Percentiles rank a stretch among this genome's conserved stretches.
These are phyloP conservation scores for Meloidogyne hapla DNA, from an alignment of 1,140 invertebrate species.

Conservation along the genomic window DNA sequence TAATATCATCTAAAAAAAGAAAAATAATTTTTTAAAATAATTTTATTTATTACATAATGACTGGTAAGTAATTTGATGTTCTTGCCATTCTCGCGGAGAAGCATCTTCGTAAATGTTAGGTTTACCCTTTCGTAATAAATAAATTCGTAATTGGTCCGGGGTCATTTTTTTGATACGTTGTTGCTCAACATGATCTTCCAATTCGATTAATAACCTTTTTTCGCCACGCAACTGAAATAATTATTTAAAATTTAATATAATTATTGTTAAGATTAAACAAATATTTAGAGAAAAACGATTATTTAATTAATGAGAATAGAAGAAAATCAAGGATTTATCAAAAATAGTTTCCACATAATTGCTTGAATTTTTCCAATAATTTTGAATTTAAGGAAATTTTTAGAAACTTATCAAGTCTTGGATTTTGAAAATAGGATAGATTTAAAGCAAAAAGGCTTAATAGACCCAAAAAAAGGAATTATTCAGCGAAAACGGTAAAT, in stretches of 20 bases:
- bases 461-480: neutral
- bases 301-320: too few relatives aligned
- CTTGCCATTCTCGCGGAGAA: conserved; percentile 53
- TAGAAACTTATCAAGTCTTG: neutral
- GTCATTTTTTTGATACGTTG: conserved; percentile 36
- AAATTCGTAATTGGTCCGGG: conserved; percentile 50
- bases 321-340: conserved; percentile 24
- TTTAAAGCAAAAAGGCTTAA: neutral
- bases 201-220: conserved; percentile 51
- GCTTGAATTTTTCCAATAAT: neutral
- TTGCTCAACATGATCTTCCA: conserved; percentile 51
- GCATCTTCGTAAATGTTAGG: conserved; percentile 60
- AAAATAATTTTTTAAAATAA: neutral
- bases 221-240: conserved; percentile 52
- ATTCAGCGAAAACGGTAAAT: neutral
- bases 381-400: neutral
- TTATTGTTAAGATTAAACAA: too few relatives aligned
- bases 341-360: conserved; percentile 5
- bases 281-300: too few relatives aligned
- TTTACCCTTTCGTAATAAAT: conserved; percentile 52
- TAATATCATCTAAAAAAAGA: conserved; percentile 49
- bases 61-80: conserved; percentile 58
- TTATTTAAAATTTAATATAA: too few relatives aligned
- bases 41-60: conserved; percentile 50
- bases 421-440: neutral